Base-by-base conservation (phyloP, 2,797 vertebrate species). In the Echeneis naucrates region DNA sequence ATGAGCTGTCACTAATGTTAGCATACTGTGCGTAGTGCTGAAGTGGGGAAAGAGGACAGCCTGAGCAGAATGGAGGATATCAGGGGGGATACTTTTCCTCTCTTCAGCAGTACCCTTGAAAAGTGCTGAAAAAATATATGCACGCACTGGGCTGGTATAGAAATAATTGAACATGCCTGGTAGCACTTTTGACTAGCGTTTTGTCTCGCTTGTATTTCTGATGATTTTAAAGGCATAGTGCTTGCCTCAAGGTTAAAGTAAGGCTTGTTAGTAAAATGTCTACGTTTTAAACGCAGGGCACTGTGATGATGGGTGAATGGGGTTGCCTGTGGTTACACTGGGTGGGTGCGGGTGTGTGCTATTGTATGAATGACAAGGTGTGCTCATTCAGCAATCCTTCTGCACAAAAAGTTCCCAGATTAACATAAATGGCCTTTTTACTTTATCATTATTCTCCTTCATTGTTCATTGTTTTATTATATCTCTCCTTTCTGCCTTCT, bases 21-120 rank as follows among this genome's bases (percentile, higher is more conserved):
- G 71, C 53, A 40, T 63, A 56, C 68, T 79, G 63, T 72, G 73
- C 59, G 70, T 84, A 50, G 65, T 33, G 67, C 72, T 76, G 57
- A 84, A 88, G 71, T 80, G 59, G 80, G 74, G 77, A 87, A 85
- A 70, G 81, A 82, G 80, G 83, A 81, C 79, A 65, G 80, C 51
- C 30, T 62, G 85, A 56, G 40, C 77, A 77, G 47, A 72, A 58
- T 50, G 42, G 50, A 78, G 61, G 68, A 65, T 76, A 45, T 52
- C 35, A 35, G 48, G 63, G 71, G 71, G 55, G 58, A 79, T 77
- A 74, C 81, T 75, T 82, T 16, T 21, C 37, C 76, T 73, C 51
- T 77, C 70, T 62, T 42, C 52, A 71, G 30, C 56, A 58, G 52
- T 67, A 73, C 53, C 83, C 74, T 81, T 83, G 60, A 80, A 82